phyloP scores from a whole-genome alignment of 2,113 vertebrate species.

The Chiloscyllium plagiosum region DNA sequence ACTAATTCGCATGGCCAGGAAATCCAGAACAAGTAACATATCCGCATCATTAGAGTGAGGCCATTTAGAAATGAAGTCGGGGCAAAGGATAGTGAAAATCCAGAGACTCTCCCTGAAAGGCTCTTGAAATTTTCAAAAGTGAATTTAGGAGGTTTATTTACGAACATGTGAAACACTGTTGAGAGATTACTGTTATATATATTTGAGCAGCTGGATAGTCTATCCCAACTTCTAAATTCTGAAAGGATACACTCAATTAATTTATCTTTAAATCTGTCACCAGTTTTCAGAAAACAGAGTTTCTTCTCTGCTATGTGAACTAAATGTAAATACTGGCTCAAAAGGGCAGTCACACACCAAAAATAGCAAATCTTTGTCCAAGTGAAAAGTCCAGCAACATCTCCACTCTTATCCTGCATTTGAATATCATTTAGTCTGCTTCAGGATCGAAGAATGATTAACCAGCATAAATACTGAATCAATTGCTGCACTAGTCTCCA shows the following conservation, averaged over 20 bases:
- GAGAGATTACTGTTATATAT: not conserved
- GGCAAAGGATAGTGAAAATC: not conserved
- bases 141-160: not conserved
- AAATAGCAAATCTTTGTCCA: not conserved
- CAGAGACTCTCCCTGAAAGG: too few relatives aligned
- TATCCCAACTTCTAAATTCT: not conserved
- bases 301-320: not conserved
- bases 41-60: not conserved
- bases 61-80: not conserved
- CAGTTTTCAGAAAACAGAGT: not conserved
- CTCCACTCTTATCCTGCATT: not conserved
- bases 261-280: not conserved
- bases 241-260: not conserved
- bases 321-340: not conserved
- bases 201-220: too few relatives aligned
- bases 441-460: not conserved
- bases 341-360: not conserved
- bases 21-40: not conserved
- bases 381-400: not conserved
- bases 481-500: not conserved
- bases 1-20: not conserved
- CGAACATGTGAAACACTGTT: not conserved
- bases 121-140: not conserved
- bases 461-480: not conserved
- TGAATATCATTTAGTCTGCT: not conserved